These are phyloP conservation scores for Glaucidium brasilianum DNA, from an alignment of 2,113 vertebrate species.

Conservation along the genomic window DNA sequence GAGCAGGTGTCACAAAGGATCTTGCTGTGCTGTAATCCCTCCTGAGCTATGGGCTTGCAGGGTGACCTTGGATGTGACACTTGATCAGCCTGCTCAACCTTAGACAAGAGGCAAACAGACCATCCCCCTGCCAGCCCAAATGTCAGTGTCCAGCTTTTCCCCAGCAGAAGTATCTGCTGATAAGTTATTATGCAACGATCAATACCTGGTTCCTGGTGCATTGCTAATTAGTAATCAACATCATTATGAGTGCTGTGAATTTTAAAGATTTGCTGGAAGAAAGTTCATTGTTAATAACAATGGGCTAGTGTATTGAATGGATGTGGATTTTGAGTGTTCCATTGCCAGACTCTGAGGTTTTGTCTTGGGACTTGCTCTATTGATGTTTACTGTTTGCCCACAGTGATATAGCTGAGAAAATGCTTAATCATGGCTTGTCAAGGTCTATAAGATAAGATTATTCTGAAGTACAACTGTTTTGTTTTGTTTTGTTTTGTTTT, in stretches of 20 bases:
- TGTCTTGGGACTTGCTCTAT: background rate
- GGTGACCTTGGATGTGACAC: slow-evolving; percentile 36
- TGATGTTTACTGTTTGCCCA: background rate
- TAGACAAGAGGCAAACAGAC: slow-evolving; percentile 21
- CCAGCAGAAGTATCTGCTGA: background rate
- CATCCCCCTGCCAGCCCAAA: background rate
- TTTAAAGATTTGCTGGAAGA: background rate
- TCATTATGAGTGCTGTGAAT: background rate
- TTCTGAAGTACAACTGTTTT: background rate
- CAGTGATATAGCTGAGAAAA: background rate
- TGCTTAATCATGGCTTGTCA: background rate
- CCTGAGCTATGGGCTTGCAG: slow-evolving; percentile 18
- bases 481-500: background rate
- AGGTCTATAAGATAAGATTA: background rate
- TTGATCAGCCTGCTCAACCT: slow-evolving; percentile 36
- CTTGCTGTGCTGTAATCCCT: slow-evolving; percentile 13
- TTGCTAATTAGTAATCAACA: background rate
- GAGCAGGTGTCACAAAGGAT: background rate
- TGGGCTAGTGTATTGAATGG: background rate
- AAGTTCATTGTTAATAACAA: background rate
- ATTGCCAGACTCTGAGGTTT: background rate
- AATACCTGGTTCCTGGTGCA: background rate
- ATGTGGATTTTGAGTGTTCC: background rate
- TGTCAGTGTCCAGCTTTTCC: background rate
- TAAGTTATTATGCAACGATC: background rate